phyloP scores from a whole-genome alignment of 2,888 invertebrate species.

The Lordiphosa andalusiaca region DNA sequence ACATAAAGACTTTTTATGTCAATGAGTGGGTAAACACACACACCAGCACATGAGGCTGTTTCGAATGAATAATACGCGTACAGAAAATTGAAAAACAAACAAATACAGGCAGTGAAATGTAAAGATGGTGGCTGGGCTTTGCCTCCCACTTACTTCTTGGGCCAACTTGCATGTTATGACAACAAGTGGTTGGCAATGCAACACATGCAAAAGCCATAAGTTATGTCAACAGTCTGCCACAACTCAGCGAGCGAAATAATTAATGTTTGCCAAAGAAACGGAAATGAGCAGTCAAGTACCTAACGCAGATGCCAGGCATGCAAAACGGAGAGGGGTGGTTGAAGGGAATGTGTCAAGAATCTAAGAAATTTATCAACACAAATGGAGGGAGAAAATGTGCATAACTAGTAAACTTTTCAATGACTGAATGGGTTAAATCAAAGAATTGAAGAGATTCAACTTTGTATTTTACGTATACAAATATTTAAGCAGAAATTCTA shows the following conservation, averaged over 20 bases:
- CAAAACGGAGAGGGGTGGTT: background rate
- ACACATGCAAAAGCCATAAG: slow-evolving; percentile 49
- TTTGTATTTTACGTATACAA: too few relatives aligned
- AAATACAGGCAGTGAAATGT: slow-evolving; percentile 43
- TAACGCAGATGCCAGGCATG: slow-evolving; percentile 32
- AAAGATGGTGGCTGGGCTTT: background rate
- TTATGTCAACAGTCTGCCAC: slow-evolving; percentile 59
- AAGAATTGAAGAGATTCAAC: background rate
- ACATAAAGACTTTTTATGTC: slow-evolving; percentile 58
- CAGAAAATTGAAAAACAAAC: slow-evolving; percentile 71
- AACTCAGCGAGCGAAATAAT: slow-evolving; percentile 51
- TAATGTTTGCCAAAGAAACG: slow-evolving; percentile 37
- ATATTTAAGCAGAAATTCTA: too few relatives aligned
- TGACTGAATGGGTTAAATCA: background rate
- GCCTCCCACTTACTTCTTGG: background rate
- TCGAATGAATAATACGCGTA: slow-evolving; percentile 62
- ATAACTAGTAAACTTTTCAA: slow-evolving; percentile 7
- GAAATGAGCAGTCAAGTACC: slow-evolving; percentile 34
- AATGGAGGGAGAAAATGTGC: background rate
- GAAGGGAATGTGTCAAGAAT: slow-evolving; percentile 3
- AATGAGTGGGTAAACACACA: slow-evolving; percentile 57
- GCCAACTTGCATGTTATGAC: slow-evolving; percentile 34
- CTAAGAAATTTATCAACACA: background rate
- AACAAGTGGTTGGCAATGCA: slow-evolving; percentile 55
- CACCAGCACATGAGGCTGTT: slow-evolving; percentile 4